Evolutionary conservation across 2,797 vertebrate genomes (phyloP), one percentile per base, ranked within the genome.

Genomic region (Picus viridis): DNA sequence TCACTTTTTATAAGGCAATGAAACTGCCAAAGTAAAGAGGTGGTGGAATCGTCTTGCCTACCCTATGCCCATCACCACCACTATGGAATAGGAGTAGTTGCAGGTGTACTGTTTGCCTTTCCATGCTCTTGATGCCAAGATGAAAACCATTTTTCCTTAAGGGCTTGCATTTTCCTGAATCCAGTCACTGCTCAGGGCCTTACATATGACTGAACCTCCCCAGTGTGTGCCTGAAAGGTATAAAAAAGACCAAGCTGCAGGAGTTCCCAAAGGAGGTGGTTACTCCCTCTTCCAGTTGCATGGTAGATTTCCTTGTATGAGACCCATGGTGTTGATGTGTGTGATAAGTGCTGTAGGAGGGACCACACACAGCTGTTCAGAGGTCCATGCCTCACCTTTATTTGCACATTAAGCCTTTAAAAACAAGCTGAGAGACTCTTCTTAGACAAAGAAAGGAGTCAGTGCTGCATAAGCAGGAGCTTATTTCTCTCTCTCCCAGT

Each of bases 251-350:
- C 30, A 57, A 6, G 24, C 5, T 78, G 18, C 22, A 41, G 7
- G 6, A 63, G 15, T 39, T 87, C 51, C 56, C 57, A 36, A 45
- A 81, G 27, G 5, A 59, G 8, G 7, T 8, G 0, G 9, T 36
- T 79, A 16, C 7, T 89, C 20, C 19, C 17, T 77, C 41, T 72
- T 80, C 12, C 59, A 65, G 8, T 49, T 88, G 10, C 1, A 3
- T 30, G n/a, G 16, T 30, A 4, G 0, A n/a, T 22, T 73, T 54
- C 8, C 7, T 12, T 0, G 1, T 57, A 56, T 22, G 68, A 81
- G 47, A 78, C 43, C 29, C 12, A 19, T 20, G 27, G 15, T 47
- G 7, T 59, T 68, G 62, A 16, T 20, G 22, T 62, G 62, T 56
- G 29, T 22, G 16, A 22, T 16, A 76, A 59, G 34, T 57, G 26